These are phyloP conservation scores for Drosophila tanythrix DNA, from an alignment of 2,888 invertebrate species.

Conservation along the genomic window DNA sequence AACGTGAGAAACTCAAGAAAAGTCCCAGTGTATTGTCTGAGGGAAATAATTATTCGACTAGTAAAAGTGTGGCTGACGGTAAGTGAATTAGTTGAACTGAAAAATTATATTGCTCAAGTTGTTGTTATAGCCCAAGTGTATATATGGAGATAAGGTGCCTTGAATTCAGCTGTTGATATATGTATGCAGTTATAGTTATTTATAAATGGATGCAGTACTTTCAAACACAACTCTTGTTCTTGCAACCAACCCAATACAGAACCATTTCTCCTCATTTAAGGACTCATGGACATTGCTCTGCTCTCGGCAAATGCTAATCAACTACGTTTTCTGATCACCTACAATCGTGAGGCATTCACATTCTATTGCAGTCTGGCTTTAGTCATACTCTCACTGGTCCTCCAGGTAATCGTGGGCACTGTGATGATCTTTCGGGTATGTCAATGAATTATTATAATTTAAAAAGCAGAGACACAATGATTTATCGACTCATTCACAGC, in stretches of 20 bases:
- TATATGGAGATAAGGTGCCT: neutral
- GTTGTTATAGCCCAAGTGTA: neutral
- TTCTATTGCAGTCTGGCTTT: constrained; percentile 87
- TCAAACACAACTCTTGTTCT: neutral
- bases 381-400: constrained; percentile 87
- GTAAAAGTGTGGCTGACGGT: constrained; percentile 83
- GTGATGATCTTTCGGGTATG: constrained; percentile 88
- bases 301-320: constrained; percentile 90
- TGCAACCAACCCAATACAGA: neutral
- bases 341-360: constrained; percentile 86
- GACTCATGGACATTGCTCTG: constrained; percentile 90
- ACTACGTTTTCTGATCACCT: constrained; percentile 88
- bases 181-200: neutral
- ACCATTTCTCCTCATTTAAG: constrained; percentile 68
- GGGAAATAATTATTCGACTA: constrained; percentile 75
- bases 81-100: constrained; percentile 2
- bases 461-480: neutral
- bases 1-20: constrained; percentile 21
- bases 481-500: constrained; percentile 54
- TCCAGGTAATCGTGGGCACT: constrained; percentile 88
- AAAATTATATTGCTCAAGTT: neutral
- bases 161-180: no score
- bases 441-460: neutral
- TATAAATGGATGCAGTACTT: neutral
- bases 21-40: constrained; percentile 44